Evolutionary conservation across 2,113 vertebrate genomes (phyloP).

Genomic region (Sapayoa aenigma): DNA sequence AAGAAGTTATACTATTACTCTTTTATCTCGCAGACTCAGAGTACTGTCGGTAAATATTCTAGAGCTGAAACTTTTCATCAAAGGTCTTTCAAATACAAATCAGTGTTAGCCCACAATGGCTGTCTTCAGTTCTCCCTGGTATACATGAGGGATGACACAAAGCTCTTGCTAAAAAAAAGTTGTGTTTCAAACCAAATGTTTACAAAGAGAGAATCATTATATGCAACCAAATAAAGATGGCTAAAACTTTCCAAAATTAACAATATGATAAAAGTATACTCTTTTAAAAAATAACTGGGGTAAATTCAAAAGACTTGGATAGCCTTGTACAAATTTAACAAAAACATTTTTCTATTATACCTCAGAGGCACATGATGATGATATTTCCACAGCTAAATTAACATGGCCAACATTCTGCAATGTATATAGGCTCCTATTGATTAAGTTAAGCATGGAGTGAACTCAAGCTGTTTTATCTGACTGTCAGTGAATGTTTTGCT

Average conservation of each 20-base stretch:
- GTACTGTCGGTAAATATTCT: not conserved
- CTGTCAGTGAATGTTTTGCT: constrained; percentile 72
- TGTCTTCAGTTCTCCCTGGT: not conserved
- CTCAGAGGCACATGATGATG: constrained; percentile 46
- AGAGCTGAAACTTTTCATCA: not conserved
- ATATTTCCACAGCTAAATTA: constrained; percentile 76
- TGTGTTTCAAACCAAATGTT: not conserved
- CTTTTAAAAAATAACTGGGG: not conserved
- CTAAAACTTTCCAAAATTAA: not conserved
- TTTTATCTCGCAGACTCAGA: not conserved
- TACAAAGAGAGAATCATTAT: not conserved
- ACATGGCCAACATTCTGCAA: constrained; percentile 70
- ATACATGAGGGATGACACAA: not conserved
- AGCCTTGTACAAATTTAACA: not conserved
- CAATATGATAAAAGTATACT: not conserved
- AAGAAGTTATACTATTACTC: not conserved
- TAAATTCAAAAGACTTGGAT: not conserved
- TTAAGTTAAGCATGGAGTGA: constrained; percentile 73
- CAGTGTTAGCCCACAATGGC: not conserved
- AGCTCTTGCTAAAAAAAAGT: not conserved
- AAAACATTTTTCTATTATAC: constrained; percentile 39
- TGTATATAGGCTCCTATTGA: constrained; percentile 82
- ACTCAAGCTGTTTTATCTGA: constrained; percentile 73
- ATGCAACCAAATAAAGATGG: not conserved
- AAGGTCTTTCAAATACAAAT: not conserved